These are phyloP conservation scores for Spea hammondii DNA, from an alignment of 2,797 vertebrate species.

Conservation along the genomic window DNA sequence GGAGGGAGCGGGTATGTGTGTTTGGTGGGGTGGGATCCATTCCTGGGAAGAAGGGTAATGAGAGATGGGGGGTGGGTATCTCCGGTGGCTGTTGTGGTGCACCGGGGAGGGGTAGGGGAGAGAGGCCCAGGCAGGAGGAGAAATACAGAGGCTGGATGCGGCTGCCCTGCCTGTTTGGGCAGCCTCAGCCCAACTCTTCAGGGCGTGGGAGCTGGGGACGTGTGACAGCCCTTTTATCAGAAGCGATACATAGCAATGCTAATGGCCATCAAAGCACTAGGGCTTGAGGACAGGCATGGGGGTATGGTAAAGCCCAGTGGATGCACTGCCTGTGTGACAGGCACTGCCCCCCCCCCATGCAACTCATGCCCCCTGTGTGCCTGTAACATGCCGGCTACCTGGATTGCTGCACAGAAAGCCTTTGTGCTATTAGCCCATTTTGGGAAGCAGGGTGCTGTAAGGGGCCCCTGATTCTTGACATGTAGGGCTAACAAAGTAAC, in stretches of 20 bases:
- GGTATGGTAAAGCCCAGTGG: not conserved
- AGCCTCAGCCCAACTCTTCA: conserved; percentile 14
- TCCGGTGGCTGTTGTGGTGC: not conserved
- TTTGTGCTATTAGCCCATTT: too few species aligned
- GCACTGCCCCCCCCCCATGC: not conserved
- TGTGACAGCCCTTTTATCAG: not conserved
- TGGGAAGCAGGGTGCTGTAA: too few species aligned
- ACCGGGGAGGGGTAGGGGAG: conserved; percentile 10
- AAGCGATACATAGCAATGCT: too few species aligned
- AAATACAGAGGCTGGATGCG: conserved; percentile 1
- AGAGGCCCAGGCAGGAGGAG: conserved; percentile 27
- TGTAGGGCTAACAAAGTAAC: too few species aligned
- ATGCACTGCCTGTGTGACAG: not conserved
- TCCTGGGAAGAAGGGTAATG: not conserved
- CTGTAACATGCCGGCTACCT: not conserved
- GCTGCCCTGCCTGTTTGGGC: conserved; percentile 1
- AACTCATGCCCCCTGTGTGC: not conserved
- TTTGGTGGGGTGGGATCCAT: not conserved
- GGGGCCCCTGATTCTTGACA: too few species aligned
- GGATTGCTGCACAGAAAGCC: too few species aligned
- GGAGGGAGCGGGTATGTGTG: not conserved
- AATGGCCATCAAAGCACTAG: too few species aligned
- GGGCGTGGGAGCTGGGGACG: conserved; percentile 4
- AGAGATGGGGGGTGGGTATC: not conserved
- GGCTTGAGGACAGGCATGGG: too few species aligned